Evolutionary conservation across 2,113 vertebrate species (phyloP).

Genomic region (Ailuropoda melanoleuca): DNA sequence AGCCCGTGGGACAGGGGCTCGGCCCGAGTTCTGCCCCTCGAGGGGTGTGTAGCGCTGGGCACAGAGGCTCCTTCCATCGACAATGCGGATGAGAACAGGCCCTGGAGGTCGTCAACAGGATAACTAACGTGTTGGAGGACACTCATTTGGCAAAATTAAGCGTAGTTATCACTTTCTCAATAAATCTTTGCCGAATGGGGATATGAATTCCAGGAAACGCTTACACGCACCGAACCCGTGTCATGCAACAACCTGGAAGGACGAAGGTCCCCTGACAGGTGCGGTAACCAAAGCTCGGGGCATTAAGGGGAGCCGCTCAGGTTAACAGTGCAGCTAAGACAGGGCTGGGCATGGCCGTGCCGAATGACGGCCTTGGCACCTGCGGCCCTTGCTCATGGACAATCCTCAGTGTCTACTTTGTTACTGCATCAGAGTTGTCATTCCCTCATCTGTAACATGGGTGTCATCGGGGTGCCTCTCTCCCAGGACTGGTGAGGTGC

Average conservation of each 20-base stretch:
- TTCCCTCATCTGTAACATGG: rapidly evolving
- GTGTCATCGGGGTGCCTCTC: rapidly evolving
- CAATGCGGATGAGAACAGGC: neutral
- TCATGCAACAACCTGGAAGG: neutral
- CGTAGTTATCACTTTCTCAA: neutral
- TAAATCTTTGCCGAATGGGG: neutral
- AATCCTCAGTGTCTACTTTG: rapidly evolving
- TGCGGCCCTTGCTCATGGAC: rapidly evolving
- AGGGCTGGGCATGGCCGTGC: rapidly evolving
- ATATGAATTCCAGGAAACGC: neutral
- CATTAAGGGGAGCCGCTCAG: neutral
- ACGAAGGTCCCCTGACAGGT: rapidly evolving
- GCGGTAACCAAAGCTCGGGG: neutral
- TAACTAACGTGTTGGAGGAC: rapidly evolving
- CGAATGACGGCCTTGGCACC: rapidly evolving
- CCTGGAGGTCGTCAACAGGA: neutral
- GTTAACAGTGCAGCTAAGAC: rapidly evolving
- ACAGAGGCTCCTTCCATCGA: neutral
- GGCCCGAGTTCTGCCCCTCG: rapidly evolving
- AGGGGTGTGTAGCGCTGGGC: neutral
- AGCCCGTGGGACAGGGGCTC: neutral
- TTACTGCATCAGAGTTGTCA: neutral
- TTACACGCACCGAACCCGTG: rapidly evolving
- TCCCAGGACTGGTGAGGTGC: rapidly evolving
- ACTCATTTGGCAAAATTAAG: neutral